Conservation (phyloP, 2,113 vertebrate genomes). For the Ceyx cyanopectus region DNA sequence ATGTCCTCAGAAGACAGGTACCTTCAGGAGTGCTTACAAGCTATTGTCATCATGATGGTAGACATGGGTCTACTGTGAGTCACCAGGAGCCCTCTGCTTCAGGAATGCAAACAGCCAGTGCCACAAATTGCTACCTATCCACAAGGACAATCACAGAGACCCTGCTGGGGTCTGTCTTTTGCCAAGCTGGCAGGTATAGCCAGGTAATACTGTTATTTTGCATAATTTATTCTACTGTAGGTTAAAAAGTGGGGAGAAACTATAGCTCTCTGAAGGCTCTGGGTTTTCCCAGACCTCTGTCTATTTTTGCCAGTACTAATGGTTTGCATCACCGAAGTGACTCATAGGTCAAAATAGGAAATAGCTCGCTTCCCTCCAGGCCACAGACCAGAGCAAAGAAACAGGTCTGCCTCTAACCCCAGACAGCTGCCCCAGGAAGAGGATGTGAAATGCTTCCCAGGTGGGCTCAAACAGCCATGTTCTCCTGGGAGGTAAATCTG, state of each 20-base stretch:
- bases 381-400: not conserved
- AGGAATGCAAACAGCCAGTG: not conserved
- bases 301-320: not conserved
- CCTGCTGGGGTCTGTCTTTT: not conserved
- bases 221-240: not conserved
- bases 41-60: not conserved
- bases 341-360: not conserved
- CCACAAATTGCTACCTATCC: not conserved
- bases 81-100: not conserved
- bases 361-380: not conserved
- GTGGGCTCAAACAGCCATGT: not conserved
- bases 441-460: not conserved
- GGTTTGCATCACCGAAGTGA: not conserved
- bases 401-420: not conserved
- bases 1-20: not conserved
- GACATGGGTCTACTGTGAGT: not conserved
- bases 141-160: not conserved
- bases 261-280: not conserved
- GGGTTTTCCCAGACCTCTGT: not conserved
- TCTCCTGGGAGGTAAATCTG: not conserved
- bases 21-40: not conserved
- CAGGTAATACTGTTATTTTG: not conserved
- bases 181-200: not conserved
- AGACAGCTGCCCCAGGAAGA: accelerated
- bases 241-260: not conserved